Conservation (phyloP, 1,140 invertebrate species). For the Monomorium pharaonis region DNA sequence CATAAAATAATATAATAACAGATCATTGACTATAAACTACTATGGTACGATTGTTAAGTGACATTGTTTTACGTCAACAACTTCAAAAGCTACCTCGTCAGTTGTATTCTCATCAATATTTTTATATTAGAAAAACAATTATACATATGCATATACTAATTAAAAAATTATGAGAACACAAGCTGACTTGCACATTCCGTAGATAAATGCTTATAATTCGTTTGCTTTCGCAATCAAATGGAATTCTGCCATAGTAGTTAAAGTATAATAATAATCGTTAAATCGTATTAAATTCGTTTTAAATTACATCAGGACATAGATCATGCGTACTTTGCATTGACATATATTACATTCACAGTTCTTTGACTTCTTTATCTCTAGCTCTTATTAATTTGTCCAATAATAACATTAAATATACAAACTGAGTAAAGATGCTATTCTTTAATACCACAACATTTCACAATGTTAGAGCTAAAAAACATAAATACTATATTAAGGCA, state of each 20-base stretch:
- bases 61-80: neutral
- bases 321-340: neutral
- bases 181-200: neutral
- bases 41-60: slow-evolving; percentile 31
- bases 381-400: slow-evolving; percentile 16
- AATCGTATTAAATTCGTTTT: slow-evolving; percentile 1
- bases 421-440: neutral
- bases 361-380: neutral
- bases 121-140: neutral
- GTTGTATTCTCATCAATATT: neutral
- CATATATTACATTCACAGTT: slow-evolving; percentile 24
- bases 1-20: slow-evolving; percentile 23
- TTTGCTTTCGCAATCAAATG: neutral
- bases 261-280: neutral
- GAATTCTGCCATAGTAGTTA: slow-evolving; percentile 16
- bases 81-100: neutral
- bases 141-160: neutral
- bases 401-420: slow-evolving; percentile 9
- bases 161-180: neutral
- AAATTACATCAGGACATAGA: neutral
- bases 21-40: slow-evolving; percentile 38
- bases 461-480: slow-evolving; percentile 11
- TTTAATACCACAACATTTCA: slow-evolving; percentile 20
- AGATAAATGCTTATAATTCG: neutral
- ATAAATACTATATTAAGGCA: slow-evolving; percentile 50